Percentiles rank a stretch among this genome's conserved stretches.
These are phyloP conservation scores for Dinoponera quadriceps DNA, from an alignment of 1,140 invertebrate genomes.

Conservation along the genomic window DNA sequence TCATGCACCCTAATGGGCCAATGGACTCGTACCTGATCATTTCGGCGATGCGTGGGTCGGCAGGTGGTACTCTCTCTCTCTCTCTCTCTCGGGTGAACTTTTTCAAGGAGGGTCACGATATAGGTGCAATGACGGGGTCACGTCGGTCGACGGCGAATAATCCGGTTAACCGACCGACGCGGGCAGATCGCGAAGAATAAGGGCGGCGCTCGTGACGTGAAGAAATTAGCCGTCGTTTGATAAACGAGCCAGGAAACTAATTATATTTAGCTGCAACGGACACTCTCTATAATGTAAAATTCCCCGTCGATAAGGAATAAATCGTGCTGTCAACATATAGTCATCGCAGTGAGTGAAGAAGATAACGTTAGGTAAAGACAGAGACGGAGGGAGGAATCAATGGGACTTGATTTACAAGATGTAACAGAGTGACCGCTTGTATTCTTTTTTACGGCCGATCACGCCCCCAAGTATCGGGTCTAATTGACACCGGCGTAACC, in stretches of 20 bases:
- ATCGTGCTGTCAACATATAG: neutral
- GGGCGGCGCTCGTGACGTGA: neutral
- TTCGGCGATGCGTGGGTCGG: constrained; percentile 73
- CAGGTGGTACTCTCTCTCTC: constrained; percentile 63
- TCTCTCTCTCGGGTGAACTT: constrained; percentile 58
- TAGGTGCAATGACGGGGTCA: neutral
- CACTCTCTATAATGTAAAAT: neutral
- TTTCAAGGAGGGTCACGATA: constrained; percentile 61
- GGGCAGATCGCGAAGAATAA: constrained; percentile 12
- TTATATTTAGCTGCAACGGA: no score
- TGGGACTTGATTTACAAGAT: constrained; percentile 74
- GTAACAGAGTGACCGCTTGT: constrained; percentile 69
- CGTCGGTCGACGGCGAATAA: constrained; percentile 11
- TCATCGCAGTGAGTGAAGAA: neutral
- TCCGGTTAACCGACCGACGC: constrained; percentile 10
- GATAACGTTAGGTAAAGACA: neutral
- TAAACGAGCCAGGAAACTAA: neutral
- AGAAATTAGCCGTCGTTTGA: neutral
- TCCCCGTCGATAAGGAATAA: neutral
- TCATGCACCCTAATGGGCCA: constrained; percentile 77
- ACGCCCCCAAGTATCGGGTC: constrained; percentile 63
- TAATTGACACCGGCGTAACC: constrained; percentile 74
- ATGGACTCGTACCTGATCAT: constrained; percentile 74
- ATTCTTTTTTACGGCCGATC: constrained; percentile 71
- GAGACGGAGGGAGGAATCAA: constrained; percentile 60